Base-by-base conservation (phyloP, 1,140 invertebrate species). In the Cotesia typhae region DNA sequence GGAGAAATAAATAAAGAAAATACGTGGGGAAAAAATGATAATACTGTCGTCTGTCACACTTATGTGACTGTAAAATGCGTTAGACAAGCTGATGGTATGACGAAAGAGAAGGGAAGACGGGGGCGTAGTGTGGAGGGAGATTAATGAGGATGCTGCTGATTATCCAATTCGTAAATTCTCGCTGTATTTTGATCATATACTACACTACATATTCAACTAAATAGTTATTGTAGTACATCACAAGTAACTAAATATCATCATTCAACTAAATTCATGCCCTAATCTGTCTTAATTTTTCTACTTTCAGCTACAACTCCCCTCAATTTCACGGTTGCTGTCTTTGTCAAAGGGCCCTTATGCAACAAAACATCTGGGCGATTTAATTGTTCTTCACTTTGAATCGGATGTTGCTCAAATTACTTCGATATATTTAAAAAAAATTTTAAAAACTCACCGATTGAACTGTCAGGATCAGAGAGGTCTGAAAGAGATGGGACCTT, bases 401-500 rank as follows among this genome's bases (percentile, higher is more conserved):
- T 28, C 28, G 28, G 28, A 28, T 28, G 28, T 28, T 28, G 28
- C 28, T 28, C 28, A 28, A 28, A 28, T 28, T 28, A 28, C 28
- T 28, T 28, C 28, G 2, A 28, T 28, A 2, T 28, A 28, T 28
- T 28, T 28, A 5, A 65, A 67, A 60, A 70, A 28, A 70, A 52
- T 10, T 60, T 71, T 47, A 53, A 59, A 63, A 36, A 93, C 93
- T 93, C 87, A 95, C 94, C 93, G 73, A 94, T 83, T 7, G 93
- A 94, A 47, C 91, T 92, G 87, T 95, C 94, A 17, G 91, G 91
- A 84, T 94, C 94, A 3, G 93, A 94, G 6, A 95, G 88, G 84
- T 95, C 94, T 57, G 92, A 94, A 38, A 95, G 89, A 1, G 93
- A 94, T 4, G 94, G 94, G 70, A 95, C 94, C 83, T 94, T 95